phyloP scores from a whole-genome alignment of 2,113 vertebrate genomes.

The Ornithorhynchus anatinus region DNA sequence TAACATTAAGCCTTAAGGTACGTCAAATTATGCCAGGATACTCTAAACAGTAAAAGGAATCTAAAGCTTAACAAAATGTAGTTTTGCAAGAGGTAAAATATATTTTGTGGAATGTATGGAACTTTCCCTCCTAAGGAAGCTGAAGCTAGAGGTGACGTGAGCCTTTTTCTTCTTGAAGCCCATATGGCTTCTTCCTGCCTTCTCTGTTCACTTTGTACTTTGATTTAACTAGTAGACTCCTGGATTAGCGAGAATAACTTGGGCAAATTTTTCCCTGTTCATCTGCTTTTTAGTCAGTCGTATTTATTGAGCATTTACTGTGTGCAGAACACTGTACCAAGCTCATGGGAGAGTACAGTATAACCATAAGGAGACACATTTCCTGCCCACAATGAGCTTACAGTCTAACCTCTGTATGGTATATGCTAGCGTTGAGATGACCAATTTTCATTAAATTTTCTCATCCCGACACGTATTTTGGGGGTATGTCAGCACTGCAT shows the following conservation, averaged over 20 bases:
- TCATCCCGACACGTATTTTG: too few relatives aligned
- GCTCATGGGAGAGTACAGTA: too few relatives aligned
- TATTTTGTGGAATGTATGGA: accelerated
- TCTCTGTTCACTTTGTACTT: not conserved
- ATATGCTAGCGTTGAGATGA: too few relatives aligned
- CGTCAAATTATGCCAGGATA: too few relatives aligned
- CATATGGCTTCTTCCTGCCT: not conserved
- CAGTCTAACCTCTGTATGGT: not conserved
- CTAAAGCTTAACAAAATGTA: not conserved
- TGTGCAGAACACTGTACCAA: too few relatives aligned
- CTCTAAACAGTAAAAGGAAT: too few relatives aligned
- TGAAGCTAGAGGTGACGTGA: not conserved
- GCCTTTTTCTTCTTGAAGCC: not conserved
- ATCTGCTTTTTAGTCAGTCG: not conserved
- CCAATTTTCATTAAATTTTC: too few relatives aligned
- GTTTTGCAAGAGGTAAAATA: not conserved
- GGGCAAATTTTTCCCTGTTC: not conserved
- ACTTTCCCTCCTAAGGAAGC: not conserved
- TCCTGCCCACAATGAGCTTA: too few relatives aligned
- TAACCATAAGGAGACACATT: too few relatives aligned
- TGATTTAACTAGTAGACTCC: not conserved
- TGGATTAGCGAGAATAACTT: not conserved
- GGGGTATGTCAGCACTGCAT: too few relatives aligned
- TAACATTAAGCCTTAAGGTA: too few relatives aligned
- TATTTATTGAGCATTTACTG: too few relatives aligned